Evolutionary conservation across 2,113 vertebrate species (phyloP).

Genomic region (Heterochromis multidens): DNA sequence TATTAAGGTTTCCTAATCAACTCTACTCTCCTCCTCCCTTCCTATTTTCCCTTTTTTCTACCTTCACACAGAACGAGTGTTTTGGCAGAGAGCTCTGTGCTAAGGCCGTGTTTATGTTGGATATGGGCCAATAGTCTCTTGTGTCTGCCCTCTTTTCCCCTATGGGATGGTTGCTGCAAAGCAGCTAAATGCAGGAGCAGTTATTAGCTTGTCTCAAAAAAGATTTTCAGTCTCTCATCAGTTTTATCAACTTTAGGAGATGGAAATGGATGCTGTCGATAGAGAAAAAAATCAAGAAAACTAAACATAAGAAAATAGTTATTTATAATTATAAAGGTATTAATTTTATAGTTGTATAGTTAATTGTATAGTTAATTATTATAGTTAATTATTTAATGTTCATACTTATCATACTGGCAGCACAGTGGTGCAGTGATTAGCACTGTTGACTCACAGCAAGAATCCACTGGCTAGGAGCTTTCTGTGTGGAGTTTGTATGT

Average conservation of each 20-base stretch:
- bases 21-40: conserved; percentile 54
- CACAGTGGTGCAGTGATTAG: too few relatives aligned
- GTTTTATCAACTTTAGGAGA: neutral
- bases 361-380: too few relatives aligned
- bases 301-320: too few relatives aligned
- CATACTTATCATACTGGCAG: too few relatives aligned
- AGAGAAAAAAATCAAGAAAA: too few relatives aligned
- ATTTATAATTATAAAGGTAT: too few relatives aligned
- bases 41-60: conserved; percentile 32
- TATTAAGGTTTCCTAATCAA: conserved; percentile 72
- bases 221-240: neutral
- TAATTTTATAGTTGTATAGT: too few relatives aligned
- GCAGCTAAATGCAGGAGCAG: conserved; percentile 30
- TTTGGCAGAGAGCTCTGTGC: conserved; percentile 57
- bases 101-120: conserved; percentile 68
- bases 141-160: conserved; percentile 48
- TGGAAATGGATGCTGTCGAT: neutral
- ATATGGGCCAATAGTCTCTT: conserved; percentile 49
- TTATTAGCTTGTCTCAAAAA: conserved; percentile 22
- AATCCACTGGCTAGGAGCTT: too few relatives aligned
- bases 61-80: conserved; percentile 54
- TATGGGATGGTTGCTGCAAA: conserved; percentile 43
- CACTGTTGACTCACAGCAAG: too few relatives aligned
- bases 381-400: too few relatives aligned
- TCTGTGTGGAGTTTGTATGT: too few relatives aligned